Conservation (phyloP, 1,140 invertebrate genomes). For the Drosophila suzukii region DNA sequence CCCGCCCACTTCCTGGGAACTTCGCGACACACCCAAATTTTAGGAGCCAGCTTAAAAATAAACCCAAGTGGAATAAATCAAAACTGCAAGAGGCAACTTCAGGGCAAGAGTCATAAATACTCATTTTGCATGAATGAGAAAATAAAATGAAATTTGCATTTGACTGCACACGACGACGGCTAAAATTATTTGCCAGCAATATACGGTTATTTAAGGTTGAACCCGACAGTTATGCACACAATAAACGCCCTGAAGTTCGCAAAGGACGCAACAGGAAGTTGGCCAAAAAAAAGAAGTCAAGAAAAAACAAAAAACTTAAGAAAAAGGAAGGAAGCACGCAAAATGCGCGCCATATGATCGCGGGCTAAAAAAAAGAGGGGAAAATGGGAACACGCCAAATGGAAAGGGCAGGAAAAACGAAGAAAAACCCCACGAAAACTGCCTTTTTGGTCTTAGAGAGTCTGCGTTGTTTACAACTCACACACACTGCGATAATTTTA, state of each 20-base stretch:
- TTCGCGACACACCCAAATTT: constrained; percentile 21
- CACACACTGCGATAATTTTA: constrained; percentile 1
- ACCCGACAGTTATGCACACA: constrained; percentile 76
- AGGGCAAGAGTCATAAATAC: constrained; percentile 61
- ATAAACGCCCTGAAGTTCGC: constrained; percentile 72
- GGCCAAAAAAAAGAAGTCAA: constrained; percentile 39
- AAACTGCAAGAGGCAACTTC: constrained; percentile 22
- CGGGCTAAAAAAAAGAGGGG: constrained; percentile 48
- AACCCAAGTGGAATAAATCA: constrained; percentile 37
- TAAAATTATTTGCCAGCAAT: constrained; percentile 75
- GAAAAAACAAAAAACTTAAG: constrained; percentile 16
- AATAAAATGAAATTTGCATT: constrained; percentile 81
- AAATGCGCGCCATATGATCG: constrained; percentile 81
- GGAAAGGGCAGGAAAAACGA: constrained; percentile 60
- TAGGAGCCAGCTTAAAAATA: constrained; percentile 10
- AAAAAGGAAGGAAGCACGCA: constrained; percentile 59
- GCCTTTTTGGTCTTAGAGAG: constrained; percentile 47
- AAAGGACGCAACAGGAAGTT: constrained; percentile 68
- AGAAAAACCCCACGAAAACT: constrained; percentile 19
- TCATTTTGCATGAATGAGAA: constrained; percentile 77
- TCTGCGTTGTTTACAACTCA: constrained; percentile 62
- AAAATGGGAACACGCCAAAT: constrained; percentile 78
- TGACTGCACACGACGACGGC: constrained; percentile 63
- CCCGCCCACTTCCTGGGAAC: constrained; percentile 2
- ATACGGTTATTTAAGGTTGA: constrained; percentile 60